phyloP scores from a whole-genome alignment of 37 sponge, comb jelly and placozoan species.

The Theonella swinhoei region DNA sequence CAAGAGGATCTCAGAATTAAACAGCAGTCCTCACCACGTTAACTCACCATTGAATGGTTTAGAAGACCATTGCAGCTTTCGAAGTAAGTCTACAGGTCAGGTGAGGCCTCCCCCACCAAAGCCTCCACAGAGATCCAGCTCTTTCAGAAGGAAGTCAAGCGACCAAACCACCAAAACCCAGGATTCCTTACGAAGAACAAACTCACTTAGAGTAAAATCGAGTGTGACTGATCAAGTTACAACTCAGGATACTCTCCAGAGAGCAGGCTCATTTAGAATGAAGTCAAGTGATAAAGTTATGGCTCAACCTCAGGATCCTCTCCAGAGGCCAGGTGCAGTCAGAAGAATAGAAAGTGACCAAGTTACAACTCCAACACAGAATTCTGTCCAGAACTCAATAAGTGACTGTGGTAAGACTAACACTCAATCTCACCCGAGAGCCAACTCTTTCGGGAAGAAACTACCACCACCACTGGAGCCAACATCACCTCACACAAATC shows the following conservation, averaged over 20 bases:
- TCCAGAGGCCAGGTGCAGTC: too few relatives aligned
- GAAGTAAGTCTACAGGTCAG: not conserved
- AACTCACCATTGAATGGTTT: too few relatives aligned
- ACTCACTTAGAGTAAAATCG: not conserved
- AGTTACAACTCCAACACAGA: too few relatives aligned
- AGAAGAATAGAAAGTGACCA: too few relatives aligned
- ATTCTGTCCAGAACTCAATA: too few relatives aligned
- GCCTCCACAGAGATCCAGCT: not conserved
- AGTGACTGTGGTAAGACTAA: too few relatives aligned
- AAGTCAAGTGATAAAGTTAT: too few relatives aligned
- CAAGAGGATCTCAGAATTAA: too few relatives aligned
- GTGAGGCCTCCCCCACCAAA: not conserved
- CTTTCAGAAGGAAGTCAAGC: not conserved
- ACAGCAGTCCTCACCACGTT: too few relatives aligned
- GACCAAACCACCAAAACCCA: not conserved
- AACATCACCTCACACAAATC: not conserved
- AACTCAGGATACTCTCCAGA: not conserved
- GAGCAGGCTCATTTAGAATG: not conserved
- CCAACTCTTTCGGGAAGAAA: not conserved
- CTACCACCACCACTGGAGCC: not conserved
- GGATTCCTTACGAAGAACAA: not conserved
- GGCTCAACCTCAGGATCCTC: too few relatives aligned
- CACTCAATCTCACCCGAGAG: too few relatives aligned
- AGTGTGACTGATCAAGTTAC: too few relatives aligned
- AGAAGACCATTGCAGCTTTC: not conserved